phyloP scores from a whole-genome alignment of 2,888 invertebrate species.

The Pemphredon lugubris region DNA sequence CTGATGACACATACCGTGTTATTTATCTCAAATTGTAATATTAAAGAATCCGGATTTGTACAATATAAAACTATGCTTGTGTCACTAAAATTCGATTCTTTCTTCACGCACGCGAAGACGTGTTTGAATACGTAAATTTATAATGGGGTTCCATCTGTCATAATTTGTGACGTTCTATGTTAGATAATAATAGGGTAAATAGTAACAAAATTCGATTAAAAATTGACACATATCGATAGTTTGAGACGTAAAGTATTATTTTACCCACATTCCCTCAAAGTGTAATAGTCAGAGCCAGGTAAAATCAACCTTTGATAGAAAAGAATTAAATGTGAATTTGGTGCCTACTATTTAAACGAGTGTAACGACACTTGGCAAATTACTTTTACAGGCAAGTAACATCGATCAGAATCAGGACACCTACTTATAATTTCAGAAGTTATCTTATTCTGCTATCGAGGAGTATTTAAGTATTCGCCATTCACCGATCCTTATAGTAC shows the following conservation, averaged over 20 bases:
- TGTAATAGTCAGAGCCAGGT: constrained; percentile 33
- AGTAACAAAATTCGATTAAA: constrained; percentile 21
- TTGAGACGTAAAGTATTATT: constrained; percentile 14
- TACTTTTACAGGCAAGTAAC: background rate
- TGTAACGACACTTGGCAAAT: background rate
- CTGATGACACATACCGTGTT: constrained; percentile 24
- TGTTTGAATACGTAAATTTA: constrained; percentile 40
- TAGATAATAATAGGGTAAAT: constrained; percentile 26
- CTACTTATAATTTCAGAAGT: constrained; percentile 1
- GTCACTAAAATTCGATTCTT: constrained; percentile 35
- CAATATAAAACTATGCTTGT: constrained; percentile 37
- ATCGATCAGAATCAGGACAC: background rate
- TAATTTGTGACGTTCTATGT: constrained; percentile 24
- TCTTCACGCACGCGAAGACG: constrained; percentile 23
- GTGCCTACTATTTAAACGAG: background rate
- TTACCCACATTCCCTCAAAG: constrained; percentile 13
- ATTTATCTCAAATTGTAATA: constrained; percentile 37
- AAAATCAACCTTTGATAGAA: constrained; percentile 20
- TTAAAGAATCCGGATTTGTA: constrained; percentile 34
- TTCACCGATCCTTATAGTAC: constrained; percentile 17
- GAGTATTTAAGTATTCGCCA: constrained; percentile 8
- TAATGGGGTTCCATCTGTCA: constrained; percentile 51
- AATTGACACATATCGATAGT: constrained; percentile 36
- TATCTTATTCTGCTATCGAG: constrained; percentile 4
- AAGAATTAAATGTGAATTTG: constrained; percentile 18